Base-by-base conservation (phyloP, 2,113 vertebrate genomes). In the Paradoxurus hermaphroditus region DNA sequence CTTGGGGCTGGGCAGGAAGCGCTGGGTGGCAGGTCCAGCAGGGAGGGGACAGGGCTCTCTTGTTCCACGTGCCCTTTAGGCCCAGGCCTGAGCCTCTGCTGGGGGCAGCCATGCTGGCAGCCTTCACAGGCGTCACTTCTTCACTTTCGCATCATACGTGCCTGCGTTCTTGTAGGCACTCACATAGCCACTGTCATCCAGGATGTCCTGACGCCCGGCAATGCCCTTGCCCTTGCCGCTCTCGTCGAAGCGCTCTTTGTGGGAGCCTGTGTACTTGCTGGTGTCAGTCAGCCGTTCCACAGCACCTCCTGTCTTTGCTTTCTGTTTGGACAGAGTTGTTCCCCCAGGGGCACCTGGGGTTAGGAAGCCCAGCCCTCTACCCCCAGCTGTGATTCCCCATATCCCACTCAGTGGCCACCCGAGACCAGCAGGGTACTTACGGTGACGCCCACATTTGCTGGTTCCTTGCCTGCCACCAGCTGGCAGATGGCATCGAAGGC, bases 231-330 rank as follows among this genome's bases (percentile, higher is more conserved):
- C 99, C 91, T 99, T 99, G 67, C 99, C 99, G 0, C 97, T 99
- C 94, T 99, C 99, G 0, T 99, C 99, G 0, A 99, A 99, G 89
- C 99, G 99, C 83, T 99, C 99, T 98, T 99, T 99, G 98, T 99
- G 99, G 1, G 99, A 99, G 0, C 99, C 99, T 0, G 99, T 99
- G 98, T 99, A 99, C 95, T 99, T 99, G 97, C 99, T 98, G 15
- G 99, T 99, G 98, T 99, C 99, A 0, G 99, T 99, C 97, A 99
- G 98, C 65, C 99, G 99, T 90, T 99, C 99, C 98, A 99, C 99
- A 0, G 99, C 99, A 7, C 98, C 99, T 0, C 98, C 99, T 0
- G 99, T 99, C 29, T 99, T 98, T 93, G 99, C 99, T 99, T 99
- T 99, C 99, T 99, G 98, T 78, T 95, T 87, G 77, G 85, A 98